A percentile compares a stretch with the other conserved stretches of the same genome.
These are phyloP conservation scores for Thera britannica DNA, from an alignment of 2,888 invertebrate genomes.

Conservation along the genomic window DNA sequence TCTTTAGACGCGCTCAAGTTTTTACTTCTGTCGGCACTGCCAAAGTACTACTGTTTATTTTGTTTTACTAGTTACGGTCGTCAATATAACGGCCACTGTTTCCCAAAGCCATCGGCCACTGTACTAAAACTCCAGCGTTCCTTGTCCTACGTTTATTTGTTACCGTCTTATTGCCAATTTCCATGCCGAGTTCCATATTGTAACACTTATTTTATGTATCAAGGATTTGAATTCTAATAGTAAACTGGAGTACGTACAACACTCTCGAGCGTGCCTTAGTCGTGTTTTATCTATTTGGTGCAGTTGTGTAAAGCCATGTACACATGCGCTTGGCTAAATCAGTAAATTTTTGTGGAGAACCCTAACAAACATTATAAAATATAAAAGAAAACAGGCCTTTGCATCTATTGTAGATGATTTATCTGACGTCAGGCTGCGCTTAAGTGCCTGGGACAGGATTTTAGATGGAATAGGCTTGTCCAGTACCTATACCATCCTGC, in stretches of 20 bases:
- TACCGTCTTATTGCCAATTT: conserved; percentile 43
- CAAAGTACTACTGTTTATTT: too few species aligned
- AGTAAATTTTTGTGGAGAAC: too few species aligned
- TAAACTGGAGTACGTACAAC: conserved; percentile 44
- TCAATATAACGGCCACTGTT: background rate
- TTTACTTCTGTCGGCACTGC: too few species aligned
- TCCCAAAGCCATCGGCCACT: background rate
- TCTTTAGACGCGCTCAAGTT: too few species aligned
- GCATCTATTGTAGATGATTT: too few species aligned
- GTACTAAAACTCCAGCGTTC: conserved; percentile 9
- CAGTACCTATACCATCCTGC: too few species aligned
- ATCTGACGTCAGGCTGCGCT: too few species aligned
- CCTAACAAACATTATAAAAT: too few species aligned
- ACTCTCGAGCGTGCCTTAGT: conserved; percentile 45
- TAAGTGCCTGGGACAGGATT: too few species aligned
- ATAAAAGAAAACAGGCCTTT: too few species aligned
- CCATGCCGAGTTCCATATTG: conserved; percentile 28
- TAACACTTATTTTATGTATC: conserved; percentile 37
- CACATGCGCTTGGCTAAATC: background rate
- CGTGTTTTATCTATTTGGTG: conserved; percentile 58
- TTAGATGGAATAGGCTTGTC: too few species aligned
- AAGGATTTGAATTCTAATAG: conserved; percentile 37
- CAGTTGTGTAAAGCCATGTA: conserved; percentile 23
- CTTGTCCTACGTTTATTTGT: conserved; percentile 28
- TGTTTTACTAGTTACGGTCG: background rate